Percentiles rank a stretch among this genome's conserved stretches.
Conservation (phyloP, 2,113 vertebrate species). For the Dromiciops gliroides region DNA sequence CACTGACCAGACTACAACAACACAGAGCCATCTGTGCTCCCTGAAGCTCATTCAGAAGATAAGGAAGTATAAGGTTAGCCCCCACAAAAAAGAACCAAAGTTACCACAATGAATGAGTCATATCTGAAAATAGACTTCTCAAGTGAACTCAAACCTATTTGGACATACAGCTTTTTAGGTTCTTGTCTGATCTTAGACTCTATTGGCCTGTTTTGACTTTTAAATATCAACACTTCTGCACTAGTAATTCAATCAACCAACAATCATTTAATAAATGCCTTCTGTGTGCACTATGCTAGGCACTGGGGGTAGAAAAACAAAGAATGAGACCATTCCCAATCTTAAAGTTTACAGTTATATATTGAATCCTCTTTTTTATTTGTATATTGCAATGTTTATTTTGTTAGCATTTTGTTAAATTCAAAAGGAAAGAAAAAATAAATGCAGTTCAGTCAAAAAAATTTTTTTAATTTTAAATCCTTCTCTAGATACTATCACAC, state of each 20-base stretch:
- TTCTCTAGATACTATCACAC: neutral
- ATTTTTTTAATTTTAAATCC: neutral
- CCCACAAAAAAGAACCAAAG: neutral
- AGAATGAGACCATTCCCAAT: no score
- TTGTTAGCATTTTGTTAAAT: neutral
- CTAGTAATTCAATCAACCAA: no score
- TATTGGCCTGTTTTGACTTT: no score
- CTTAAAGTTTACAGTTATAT: no score
- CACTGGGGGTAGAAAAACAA: no score
- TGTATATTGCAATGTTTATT: neutral
- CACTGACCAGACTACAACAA: neutral
- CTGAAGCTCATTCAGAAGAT: neutral
- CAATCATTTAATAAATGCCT: no score
- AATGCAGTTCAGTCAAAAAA: neutral
- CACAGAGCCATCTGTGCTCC: neutral
- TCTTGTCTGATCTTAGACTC: neutral
- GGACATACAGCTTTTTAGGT: neutral
- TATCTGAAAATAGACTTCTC: neutral
- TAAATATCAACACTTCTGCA: no score
- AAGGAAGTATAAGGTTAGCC: neutral
- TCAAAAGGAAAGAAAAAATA: neutral
- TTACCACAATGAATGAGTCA: neutral
- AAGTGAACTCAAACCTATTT: neutral
- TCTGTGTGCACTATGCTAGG: no score
- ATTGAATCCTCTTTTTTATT: no score